Evolutionary conservation across 2,888 invertebrate species (phyloP), one percentile per base, ranked within the genome.

Genomic region (Scrobipalpa atriplicella): DNA sequence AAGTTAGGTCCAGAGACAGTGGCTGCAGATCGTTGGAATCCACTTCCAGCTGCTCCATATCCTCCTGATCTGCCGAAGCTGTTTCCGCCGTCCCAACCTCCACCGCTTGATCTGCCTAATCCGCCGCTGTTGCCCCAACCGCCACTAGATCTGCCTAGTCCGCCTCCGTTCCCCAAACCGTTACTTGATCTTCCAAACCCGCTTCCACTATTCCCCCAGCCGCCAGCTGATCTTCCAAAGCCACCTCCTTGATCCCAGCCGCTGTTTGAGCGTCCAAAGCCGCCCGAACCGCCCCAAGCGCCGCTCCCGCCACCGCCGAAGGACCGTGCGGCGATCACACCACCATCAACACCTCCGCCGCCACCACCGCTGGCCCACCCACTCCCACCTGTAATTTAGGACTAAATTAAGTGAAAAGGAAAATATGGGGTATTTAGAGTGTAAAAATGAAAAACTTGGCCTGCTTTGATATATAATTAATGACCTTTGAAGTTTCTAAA

Each of bases 341-440:
- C 72, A 16, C 71, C 69, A 43, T 71, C 72, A 63, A 71, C 75
- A 10, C 75, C 73, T 8, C 70, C 69, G 7, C 70, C 38, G 11
- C 67, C 66, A 3, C 71, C 70, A 41, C 69, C 71, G 51, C 72
- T 80, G 76, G 62, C 72, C 81, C 81, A 83, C 36, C 78, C 77
- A 60, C 72, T 71, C 43, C 77, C 75, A 47, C 79, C 79, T 81
- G 60, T 7, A 58, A 56, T 8, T 13, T 13, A 19, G 10, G 10
- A 21, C 10, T 10, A 19, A 10, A 54, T 9, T 10, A 6, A 52
- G 18, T 19, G 16, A 8, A 18, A 18, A 18, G 8, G 29, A n/a
- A n/a, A n/a, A n/a, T n/a, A n/a, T n/a, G n/a, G n/a, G n/a, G n/a
- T n/a, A n/a, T n/a, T n/a, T n/a, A n/a, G n/a, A n/a, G n/a, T n/a